Evolutionary conservation across 1,140 invertebrate genomes (phyloP).

Genomic region (Mamestra configurata): DNA sequence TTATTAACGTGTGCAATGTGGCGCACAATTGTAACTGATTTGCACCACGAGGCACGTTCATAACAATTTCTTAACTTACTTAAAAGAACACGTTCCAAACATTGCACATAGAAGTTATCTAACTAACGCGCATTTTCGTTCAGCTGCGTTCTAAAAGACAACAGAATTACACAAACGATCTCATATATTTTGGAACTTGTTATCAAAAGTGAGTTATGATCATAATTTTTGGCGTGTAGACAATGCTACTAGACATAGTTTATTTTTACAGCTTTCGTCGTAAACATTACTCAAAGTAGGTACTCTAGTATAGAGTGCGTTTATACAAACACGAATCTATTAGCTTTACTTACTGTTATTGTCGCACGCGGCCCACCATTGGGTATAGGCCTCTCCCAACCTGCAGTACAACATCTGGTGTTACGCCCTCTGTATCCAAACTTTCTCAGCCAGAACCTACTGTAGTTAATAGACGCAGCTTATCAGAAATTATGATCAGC

Average conservation of each 20-base stretch:
- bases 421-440: no score
- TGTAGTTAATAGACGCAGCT: no score
- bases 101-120: background rate
- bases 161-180: background rate
- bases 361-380: no score
- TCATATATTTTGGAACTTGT: background rate
- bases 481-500: background rate
- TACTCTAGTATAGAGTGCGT: no score
- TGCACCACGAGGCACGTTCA: background rate
- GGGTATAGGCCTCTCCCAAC: no score
- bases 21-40: constrained; percentile 17
- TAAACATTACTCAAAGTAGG: no score
- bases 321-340: no score
- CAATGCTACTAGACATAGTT: background rate
- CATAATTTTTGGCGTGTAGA: background rate
- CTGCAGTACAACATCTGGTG: no score
- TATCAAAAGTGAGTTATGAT: background rate
- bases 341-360: no score
- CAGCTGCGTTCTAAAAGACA: background rate
- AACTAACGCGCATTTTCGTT: background rate
- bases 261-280: no score
- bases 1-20: background rate
- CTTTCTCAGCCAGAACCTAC: no score
- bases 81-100: constrained; percentile 2
- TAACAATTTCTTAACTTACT: constrained; percentile 18